Evolutionary conservation across 2,113 vertebrate genomes (phyloP).

Genomic region (Papio anubis): DNA sequence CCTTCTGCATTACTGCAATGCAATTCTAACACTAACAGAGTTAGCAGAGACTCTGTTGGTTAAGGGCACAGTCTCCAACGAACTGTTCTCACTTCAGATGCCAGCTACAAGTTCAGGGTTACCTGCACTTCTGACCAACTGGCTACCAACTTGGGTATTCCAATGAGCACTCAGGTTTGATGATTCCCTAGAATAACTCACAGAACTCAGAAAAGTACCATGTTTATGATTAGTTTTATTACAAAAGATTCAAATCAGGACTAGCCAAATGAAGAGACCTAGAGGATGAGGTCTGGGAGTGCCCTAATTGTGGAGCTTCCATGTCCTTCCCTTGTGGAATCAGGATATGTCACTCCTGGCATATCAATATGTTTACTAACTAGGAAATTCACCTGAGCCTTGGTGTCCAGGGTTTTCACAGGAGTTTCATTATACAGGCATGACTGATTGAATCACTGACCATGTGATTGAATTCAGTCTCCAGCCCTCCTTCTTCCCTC

Average conservation of each 20-base stretch:
- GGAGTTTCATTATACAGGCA: not conserved
- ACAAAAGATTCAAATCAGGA: not conserved
- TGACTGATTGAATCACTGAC: not conserved
- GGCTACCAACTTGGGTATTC: not conserved
- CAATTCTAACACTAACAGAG: not conserved
- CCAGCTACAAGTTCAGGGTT: not conserved
- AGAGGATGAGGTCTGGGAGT: not conserved
- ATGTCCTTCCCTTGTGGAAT: not conserved
- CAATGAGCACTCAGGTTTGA: not conserved
- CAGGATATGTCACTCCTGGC: not conserved
- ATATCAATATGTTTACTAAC: not conserved
- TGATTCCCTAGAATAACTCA: conserved; percentile 23
- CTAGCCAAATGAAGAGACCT: conserved; percentile 27
- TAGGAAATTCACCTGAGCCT: not conserved
- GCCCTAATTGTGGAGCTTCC: not conserved
- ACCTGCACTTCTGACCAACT: not conserved
- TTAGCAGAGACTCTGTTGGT: not conserved
- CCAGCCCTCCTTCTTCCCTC: not conserved
- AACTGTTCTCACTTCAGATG: not conserved
- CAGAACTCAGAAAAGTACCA: not conserved
- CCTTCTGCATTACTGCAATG: not conserved
- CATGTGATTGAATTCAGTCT: not conserved
- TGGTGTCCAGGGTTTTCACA: conserved; percentile 12
- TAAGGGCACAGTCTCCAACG: not conserved
- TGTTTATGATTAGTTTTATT: conserved; percentile 14